phyloP scores from a whole-genome alignment of 1,140 invertebrate species.

The Bombyx mandarina region DNA sequence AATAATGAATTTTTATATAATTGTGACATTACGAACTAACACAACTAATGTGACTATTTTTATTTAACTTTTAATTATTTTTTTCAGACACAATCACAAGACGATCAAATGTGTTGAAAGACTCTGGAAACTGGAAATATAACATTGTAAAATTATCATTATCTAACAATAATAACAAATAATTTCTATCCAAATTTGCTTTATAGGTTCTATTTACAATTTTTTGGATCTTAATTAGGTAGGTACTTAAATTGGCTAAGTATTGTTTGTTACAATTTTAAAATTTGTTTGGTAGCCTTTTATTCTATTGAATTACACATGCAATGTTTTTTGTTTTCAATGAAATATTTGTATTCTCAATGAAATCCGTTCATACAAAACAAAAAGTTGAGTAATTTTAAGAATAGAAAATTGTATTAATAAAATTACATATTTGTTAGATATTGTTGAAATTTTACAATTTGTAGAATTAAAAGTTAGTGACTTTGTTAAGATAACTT shows the following conservation, averaged over 20 bases:
- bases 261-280: too few relatives aligned
- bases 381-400: slow-evolving; percentile 32
- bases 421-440: slow-evolving; percentile 33
- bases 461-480: slow-evolving; percentile 14
- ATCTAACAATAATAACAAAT: slow-evolving; percentile 8
- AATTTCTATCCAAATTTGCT: not conserved
- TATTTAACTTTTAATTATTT: slow-evolving; percentile 7
- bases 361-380: slow-evolving; percentile 20
- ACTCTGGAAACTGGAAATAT: slow-evolving; percentile 8
- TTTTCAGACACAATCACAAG: slow-evolving; percentile 49
- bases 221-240: too few relatives aligned
- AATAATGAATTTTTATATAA: too few relatives aligned
- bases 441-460: slow-evolving; percentile 45
- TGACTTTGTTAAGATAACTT: slow-evolving; percentile 38
- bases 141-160: slow-evolving; percentile 20
- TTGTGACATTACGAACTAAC: too few relatives aligned
- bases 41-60: not conserved
- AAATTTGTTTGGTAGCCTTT: too few relatives aligned
- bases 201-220: too few relatives aligned
- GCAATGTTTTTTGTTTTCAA: too few relatives aligned
- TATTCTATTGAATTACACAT: too few relatives aligned
- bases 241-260: too few relatives aligned
- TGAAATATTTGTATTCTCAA: too few relatives aligned
- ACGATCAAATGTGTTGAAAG: slow-evolving; percentile 64
- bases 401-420: slow-evolving; percentile 18